Evolutionary conservation across 1,140 invertebrate genomes (phyloP), one percentile per base, ranked within the genome.

Genomic region (Phenacoccus solenopsis): DNA sequence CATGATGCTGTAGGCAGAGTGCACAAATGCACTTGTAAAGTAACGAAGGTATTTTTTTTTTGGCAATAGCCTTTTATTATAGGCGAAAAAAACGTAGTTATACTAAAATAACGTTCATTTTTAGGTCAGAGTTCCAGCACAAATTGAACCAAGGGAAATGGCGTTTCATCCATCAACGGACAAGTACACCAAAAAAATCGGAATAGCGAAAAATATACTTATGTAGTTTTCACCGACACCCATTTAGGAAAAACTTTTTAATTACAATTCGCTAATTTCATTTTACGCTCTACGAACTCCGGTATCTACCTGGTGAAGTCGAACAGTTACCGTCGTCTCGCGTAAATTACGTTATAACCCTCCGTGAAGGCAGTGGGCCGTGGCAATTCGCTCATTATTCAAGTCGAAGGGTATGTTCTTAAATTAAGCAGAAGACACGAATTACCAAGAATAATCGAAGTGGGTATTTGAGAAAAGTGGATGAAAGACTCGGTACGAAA

Each of bases 231-330:
- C n/a, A n/a, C n/a, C n/a, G n/a, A n/a, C n/a, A n/a, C n/a, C n/a
- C n/a, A n/a, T n/a, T n/a, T n/a, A n/a, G n/a, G 38, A n/a, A n/a
- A 49, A 49, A 49, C 38, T 49, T 49, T 49, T 49, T 49, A 49
- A 49, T 49, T 49, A 49, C 38, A 49, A 49, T 49, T 49, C 38
- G 38, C 38, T 49, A 49, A 49, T 49, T 49, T 49, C 16, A 49
- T 49, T 49, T 49, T 49, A 49, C 38, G 38, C 38, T 49, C 38
- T 10, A 49, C 38, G 38, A 16, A n/a, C 16, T n/a, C n/a, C n/a
- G n/a, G n/a, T n/a, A n/a, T n/a, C n/a, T 49, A 49, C 38, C 38
- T 49, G 38, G 3, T n/a, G n/a, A n/a, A 16, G 38, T 49, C 20
- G 12, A 49, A 49, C 38, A 49, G 38, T 49, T 49, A 49, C 5